Evolutionary conservation across 1,140 invertebrate genomes (phyloP), one percentile per base, ranked within the genome.

Genomic region (Ips typographus): DNA sequence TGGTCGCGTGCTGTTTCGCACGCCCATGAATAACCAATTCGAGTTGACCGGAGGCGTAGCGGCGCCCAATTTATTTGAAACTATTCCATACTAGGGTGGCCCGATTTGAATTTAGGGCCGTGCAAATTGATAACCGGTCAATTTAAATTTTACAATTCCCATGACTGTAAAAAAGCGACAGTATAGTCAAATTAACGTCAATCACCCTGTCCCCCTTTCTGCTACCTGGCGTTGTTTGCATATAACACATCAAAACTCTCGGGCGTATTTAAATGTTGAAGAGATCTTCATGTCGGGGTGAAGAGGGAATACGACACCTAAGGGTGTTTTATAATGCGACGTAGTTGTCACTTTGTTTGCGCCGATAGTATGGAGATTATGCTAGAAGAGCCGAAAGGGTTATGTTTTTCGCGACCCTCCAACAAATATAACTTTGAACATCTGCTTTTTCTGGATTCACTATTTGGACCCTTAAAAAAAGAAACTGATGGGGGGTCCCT

Each of bases 1-100:
- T 22, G 44, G 68, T 36, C 67, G 60, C 67, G 67, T 70, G 68
- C 8, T 55, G 39, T 37, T 56, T 60, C 53, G 1, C 61, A 58
- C 68, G 55, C 61, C 68, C 60, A 70, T 70, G 68, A 70, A 70
- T 70, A 40, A 42, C 51, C 59, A 64, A 70, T 65, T 47, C 49
- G 47, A 40, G 53, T 38, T 58, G 68, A 56, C 53, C 60, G 61
- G 7, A 22, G 47, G 58, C 51, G 53, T 47, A 55, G 7, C 37
- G 39, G 8, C 22, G 37, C 38, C 22, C 2, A 63, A 22, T 22
- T 22, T 22, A 22, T 22, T 63, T 63, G 60, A 63, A 63, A 63
- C 49, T 63, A 63, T 52, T 63, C 39, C n/a, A 63, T 52, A 63
- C 52, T 63, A 51, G 4, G 40, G 52, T n/a, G 60, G 49, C 6